Conservation (phyloP, 2,797 vertebrate genomes). For the Scleropages formosus region DNA sequence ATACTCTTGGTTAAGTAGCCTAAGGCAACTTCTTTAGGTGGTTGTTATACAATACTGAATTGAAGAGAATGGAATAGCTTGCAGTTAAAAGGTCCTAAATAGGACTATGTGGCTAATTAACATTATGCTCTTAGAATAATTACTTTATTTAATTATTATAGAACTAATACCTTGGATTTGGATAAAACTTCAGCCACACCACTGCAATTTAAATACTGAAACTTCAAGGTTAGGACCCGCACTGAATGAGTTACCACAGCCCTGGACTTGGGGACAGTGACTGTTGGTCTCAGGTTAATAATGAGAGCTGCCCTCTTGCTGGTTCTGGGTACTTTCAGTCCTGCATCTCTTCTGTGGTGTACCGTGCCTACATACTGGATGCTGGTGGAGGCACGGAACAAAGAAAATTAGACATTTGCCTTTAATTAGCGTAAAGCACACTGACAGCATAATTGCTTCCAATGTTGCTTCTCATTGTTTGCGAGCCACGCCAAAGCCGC, state of each 20-base stretch:
- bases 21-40: too few relatives aligned
- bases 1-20: too few relatives aligned
- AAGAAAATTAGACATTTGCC: conserved; percentile 43
- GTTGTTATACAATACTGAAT: too few relatives aligned
- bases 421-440: conserved; percentile 39
- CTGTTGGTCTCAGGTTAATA: neutral
- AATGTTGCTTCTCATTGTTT: conserved; percentile 40
- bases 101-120: neutral
- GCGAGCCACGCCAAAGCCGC: conserved; percentile 39
- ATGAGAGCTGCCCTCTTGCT: neutral
- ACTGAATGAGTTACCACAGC: neutral
- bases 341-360: neutral
- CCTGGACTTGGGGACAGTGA: neutral
- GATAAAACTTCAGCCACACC: too few relatives aligned
- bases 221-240: too few relatives aligned
- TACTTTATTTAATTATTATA: neutral
- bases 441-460: conserved; percentile 43
- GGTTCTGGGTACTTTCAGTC: neutral
- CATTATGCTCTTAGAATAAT: neutral
- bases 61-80: neutral
- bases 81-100: neutral
- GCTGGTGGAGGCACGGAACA: conserved; percentile 32
- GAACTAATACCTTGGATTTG: neutral
- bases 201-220: too few relatives aligned
- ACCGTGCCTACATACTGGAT: conserved; percentile 21